These are phyloP conservation scores for Luffia ferchaultella DNA, from an alignment of 2,888 invertebrate genomes.

Conservation along the genomic window DNA sequence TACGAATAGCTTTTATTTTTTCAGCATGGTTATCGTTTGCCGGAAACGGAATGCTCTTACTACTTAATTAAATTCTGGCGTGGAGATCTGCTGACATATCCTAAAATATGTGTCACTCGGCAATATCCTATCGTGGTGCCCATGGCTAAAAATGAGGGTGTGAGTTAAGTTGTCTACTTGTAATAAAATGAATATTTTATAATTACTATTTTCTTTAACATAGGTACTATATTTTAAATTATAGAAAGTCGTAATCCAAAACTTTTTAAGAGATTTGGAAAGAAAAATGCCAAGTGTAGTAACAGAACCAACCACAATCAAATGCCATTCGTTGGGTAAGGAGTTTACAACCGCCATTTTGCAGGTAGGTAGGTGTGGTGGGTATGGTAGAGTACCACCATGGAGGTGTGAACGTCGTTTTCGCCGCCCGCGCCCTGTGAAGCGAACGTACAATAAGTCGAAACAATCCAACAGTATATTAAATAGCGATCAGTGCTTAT, in stretches of 20 bases:
- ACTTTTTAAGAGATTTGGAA: constrained; percentile 33
- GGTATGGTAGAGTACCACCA: no score
- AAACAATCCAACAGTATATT: no score
- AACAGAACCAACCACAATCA: constrained; percentile 23
- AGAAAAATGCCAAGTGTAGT: constrained; percentile 33
- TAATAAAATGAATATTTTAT: background rate
- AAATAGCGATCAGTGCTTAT: no score
- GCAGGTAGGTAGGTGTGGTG: no score
- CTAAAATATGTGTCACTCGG: constrained; percentile 36
- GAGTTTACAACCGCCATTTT: constrained; percentile 14
- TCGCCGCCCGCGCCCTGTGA: no score
- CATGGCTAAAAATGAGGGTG: constrained; percentile 32
- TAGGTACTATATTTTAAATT: no score
- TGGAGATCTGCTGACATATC: constrained; percentile 49
- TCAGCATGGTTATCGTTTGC: constrained; percentile 51
- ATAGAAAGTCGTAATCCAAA: constrained; percentile 20
- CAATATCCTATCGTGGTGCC: constrained; percentile 43
- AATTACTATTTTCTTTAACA: no score
- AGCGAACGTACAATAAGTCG: no score
- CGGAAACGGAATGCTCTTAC: constrained; percentile 37
- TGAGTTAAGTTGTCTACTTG: constrained; percentile 16
- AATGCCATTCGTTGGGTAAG: background rate
- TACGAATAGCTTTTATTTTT: background rate
- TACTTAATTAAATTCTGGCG: constrained; percentile 49
- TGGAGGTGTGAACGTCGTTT: no score